Percentiles rank a stretch among this genome's conserved stretches.
Conservation (phyloP, 2,888 invertebrate genomes). For the Embidobia sp. region DNA sequence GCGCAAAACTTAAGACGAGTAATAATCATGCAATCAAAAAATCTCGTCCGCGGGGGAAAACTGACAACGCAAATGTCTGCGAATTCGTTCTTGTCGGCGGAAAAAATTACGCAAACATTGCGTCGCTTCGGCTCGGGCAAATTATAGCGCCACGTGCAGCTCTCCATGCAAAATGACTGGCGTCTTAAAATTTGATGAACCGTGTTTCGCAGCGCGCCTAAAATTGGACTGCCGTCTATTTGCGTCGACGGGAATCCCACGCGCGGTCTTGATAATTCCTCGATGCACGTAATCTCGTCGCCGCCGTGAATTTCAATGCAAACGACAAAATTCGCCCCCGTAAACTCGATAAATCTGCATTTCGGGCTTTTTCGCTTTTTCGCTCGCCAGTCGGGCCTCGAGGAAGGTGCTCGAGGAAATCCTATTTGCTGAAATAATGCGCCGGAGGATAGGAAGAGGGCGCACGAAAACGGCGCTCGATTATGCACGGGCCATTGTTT, state of each 20-base stretch:
- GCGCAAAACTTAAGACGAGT: too few species aligned
- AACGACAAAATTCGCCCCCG: slow-evolving; percentile 42
- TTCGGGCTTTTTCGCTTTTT: slow-evolving; percentile 31
- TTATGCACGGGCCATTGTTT: slow-evolving; percentile 53
- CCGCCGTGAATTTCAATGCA: slow-evolving; percentile 23
- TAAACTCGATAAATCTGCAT: slow-evolving; percentile 38
- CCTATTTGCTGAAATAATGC: slow-evolving; percentile 62
- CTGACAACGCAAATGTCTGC: too few species aligned
- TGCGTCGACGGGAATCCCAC: slow-evolving; percentile 20
- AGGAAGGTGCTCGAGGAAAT: slow-evolving; percentile 51
- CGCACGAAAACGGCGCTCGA: slow-evolving; percentile 46
- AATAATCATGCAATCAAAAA: too few species aligned
- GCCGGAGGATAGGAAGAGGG: slow-evolving; percentile 15
- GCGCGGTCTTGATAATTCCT: slow-evolving; percentile 31
- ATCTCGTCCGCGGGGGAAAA: too few species aligned
- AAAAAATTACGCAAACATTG: too few species aligned
- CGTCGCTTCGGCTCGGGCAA: too few species aligned
- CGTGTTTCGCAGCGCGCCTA: slow-evolving; percentile 2
- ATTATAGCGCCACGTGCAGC: too few species aligned
- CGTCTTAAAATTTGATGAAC: slow-evolving; percentile 7
- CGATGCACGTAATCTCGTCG: slow-evolving; percentile 32
- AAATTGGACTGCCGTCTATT: slow-evolving; percentile 34
- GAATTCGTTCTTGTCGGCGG: too few species aligned
- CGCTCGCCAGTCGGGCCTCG: not conserved
- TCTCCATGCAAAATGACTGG: not conserved